A percentile compares a stretch with the other conserved stretches of the same genome.
phyloP scores from a whole-genome alignment of 2,113 vertebrate genomes.

The Taurulus bubalis region DNA sequence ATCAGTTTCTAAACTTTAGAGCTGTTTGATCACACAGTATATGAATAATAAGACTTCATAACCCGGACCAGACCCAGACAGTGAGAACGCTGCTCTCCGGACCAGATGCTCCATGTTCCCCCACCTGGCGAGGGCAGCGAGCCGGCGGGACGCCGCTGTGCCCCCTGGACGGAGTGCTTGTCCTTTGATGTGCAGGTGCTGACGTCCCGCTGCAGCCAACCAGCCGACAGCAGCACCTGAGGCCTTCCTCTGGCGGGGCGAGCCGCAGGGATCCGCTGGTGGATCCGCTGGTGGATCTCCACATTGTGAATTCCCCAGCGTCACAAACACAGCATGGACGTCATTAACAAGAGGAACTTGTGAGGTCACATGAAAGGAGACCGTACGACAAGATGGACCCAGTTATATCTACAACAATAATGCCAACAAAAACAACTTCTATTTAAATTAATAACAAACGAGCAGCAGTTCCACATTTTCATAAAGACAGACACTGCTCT shows the following conservation, averaged over 20 bases:
- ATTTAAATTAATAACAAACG: too few species aligned
- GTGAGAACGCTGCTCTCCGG: not conserved
- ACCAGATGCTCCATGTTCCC: constrained; percentile 42
- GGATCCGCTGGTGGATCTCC: constrained; percentile 1
- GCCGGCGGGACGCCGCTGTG: constrained; percentile 13
- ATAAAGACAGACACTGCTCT: too few species aligned
- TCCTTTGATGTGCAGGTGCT: constrained; percentile 53
- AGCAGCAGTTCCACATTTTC: too few species aligned
- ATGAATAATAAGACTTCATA: not conserved
- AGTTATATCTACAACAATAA: not conserved
- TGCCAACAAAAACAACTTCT: not conserved
- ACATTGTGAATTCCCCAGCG: not conserved
- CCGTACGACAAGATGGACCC: not conserved
- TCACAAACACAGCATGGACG: not conserved
- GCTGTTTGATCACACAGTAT: constrained; percentile 21
- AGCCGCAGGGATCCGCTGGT: too few species aligned
- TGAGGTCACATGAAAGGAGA: not conserved
- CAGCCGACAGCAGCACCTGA: constrained; percentile 37
- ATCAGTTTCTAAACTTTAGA: not conserved
- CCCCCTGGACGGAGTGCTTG: constrained; percentile 9
- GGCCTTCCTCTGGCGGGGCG: too few species aligned
- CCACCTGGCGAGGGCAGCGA: constrained; percentile 50
- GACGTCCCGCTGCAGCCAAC: not conserved
- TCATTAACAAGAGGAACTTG: constrained; percentile 5
- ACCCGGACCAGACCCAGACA: not conserved